These are phyloP conservation scores for Dryomyza anilis DNA, from an alignment of 2,888 invertebrate genomes.

Conservation along the genomic window DNA sequence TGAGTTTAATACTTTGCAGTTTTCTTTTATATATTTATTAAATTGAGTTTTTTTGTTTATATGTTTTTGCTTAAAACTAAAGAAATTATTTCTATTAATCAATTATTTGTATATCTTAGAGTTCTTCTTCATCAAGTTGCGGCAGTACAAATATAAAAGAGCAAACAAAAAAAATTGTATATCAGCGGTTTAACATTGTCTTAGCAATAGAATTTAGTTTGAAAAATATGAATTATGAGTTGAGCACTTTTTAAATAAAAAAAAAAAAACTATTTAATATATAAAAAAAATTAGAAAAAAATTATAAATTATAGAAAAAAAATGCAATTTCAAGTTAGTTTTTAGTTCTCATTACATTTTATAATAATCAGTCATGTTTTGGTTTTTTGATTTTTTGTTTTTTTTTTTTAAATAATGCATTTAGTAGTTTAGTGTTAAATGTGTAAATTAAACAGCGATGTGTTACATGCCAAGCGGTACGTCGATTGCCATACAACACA, in stretches of 20 bases:
- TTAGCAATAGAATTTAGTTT: background rate
- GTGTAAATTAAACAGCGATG: background rate
- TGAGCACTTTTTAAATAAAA: background rate
- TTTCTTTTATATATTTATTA: conserved; percentile 3
- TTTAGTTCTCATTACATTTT: background rate
- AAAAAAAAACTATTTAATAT: too few relatives aligned
- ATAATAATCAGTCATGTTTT: conserved; percentile 20
- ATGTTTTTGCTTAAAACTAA: background rate
- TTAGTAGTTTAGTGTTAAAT: background rate
- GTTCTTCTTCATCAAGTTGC: background rate
- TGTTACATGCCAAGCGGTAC: background rate
- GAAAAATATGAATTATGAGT: background rate
- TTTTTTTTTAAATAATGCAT: conserved; percentile 4
- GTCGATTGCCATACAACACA: too few relatives aligned
- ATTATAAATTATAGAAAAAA: background rate
- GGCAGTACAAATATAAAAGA: background rate
- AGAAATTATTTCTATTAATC: background rate
- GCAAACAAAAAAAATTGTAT: background rate
- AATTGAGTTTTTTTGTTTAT: conserved; percentile 6
- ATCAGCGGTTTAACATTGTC: background rate
- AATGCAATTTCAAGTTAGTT: background rate
- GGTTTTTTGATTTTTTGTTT: background rate
- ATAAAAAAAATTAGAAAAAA: background rate
- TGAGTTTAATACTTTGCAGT: conserved; percentile 10
- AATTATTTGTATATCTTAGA: background rate